phyloP scores from a whole-genome alignment of 2,797 vertebrate genomes.

The Acanthopagrus latus region DNA sequence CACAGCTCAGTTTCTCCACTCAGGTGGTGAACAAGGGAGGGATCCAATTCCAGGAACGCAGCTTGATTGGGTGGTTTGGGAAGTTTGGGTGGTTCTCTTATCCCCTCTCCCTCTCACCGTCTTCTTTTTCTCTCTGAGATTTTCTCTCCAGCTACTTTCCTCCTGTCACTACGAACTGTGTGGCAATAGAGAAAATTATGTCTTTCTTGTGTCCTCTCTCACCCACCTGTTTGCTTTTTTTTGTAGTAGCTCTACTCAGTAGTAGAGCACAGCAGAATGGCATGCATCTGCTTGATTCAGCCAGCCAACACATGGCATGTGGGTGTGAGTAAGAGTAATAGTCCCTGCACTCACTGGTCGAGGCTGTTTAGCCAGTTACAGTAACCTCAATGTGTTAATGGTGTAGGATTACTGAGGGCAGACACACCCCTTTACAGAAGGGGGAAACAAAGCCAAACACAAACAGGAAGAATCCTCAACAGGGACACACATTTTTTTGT shows the following conservation, averaged over 20 bases:
- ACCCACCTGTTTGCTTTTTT: slow-evolving; percentile 48
- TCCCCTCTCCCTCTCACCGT: slow-evolving; percentile 30
- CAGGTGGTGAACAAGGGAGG: slow-evolving; percentile 82
- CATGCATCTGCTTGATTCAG: slow-evolving; percentile 51
- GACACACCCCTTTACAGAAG: slow-evolving; percentile 86
- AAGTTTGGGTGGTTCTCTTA: slow-evolving; percentile 79
- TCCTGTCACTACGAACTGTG: slow-evolving; percentile 27
- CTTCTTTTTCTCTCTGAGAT: slow-evolving; percentile 26
- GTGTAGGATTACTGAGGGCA: slow-evolving; percentile 92
- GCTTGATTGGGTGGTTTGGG: slow-evolving; percentile 82
- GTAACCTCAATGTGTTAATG: slow-evolving; percentile 85
- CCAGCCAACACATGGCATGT: slow-evolving; percentile 64
- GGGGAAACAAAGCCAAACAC: slow-evolving; percentile 71
- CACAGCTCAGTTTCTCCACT: slow-evolving; percentile 76
- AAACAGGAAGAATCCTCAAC: slow-evolving; percentile 72
- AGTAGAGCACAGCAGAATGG: slow-evolving; percentile 36
- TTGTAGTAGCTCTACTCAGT: not conserved
- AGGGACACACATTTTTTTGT: slow-evolving; percentile 14
- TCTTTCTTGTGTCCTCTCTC: slow-evolving; percentile 13
- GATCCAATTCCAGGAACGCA: slow-evolving; percentile 71
- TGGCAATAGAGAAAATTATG: slow-evolving; percentile 14
- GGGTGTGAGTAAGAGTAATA: slow-evolving; percentile 63
- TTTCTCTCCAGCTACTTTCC: slow-evolving; percentile 27
- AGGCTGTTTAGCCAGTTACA: slow-evolving; percentile 92
- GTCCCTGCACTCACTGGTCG: slow-evolving; percentile 81